Base-by-base conservation (phyloP, 2,113 vertebrate genomes). In the Naja naja region DNA sequence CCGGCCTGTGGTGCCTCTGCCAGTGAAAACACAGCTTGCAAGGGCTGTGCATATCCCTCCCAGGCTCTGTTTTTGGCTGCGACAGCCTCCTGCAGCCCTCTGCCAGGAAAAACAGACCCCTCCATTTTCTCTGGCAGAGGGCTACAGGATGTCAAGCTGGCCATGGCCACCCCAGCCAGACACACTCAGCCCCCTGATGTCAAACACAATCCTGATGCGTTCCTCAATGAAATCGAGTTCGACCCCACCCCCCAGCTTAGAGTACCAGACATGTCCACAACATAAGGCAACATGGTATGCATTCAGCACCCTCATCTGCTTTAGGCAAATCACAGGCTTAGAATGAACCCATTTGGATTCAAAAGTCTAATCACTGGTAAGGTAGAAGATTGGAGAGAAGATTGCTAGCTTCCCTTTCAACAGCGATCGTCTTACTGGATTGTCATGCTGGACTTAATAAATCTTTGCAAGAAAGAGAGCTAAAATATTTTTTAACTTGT, bases 211-310 rank as follows among this genome's bases (percentile, higher is more conserved):
- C 23, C 56, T 58, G 56, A 58, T 58, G 23, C 8, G 25, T 23
- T 8, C 23, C 23, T 58, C 56, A 25, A 58, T 58, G 56, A 58
- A 58, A 58, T 58, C 0, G 6, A 58, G 22, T 58, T 58, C 27
- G 56, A 3, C 56, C 2, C 3, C 53, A 3, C 3, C 20, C 56
- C 1, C 56, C 1, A 8, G 8, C 56, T 58, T 52, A 95, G 55
- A n/a, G 87, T 87, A 85, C 64, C 90, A 93, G 94, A 85, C 88
- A 49, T 91, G 89, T 93, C 94, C 27, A 43, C 89, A 20, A 58
- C 93, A 58, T 94, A 97, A 97, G 97, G 97, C 97, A 97, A 94
- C 3, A 10, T 27, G 96, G 96, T 95, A 97, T 89, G 52, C 27
- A 88, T 81, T 90, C 93, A 95, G 93, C 56, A 91, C 94, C 94